Conservation (phyloP, 2,888 invertebrate genomes). For the Helicoverpa assulta region DNA sequence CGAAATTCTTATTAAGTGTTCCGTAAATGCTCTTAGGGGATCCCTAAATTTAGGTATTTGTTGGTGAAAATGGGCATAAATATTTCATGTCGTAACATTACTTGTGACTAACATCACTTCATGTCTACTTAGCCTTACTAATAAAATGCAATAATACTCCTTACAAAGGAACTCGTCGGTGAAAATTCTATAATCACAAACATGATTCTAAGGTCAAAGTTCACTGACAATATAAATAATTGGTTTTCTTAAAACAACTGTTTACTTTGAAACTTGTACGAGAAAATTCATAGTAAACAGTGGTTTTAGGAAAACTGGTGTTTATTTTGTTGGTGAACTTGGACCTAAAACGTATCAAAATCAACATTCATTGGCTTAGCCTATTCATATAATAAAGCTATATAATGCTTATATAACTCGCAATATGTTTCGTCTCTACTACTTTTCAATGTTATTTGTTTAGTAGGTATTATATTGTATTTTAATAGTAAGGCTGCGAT, state of each 20-base stretch:
- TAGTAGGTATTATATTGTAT: background rate
- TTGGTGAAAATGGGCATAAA: too few species aligned
- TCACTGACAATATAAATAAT: too few species aligned
- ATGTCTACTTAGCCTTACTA: slow-evolving; percentile 54
- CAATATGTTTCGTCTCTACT: slow-evolving; percentile 25
- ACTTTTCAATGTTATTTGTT: slow-evolving; percentile 6
- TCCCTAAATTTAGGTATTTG: too few species aligned
- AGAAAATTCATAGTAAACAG: too few species aligned
- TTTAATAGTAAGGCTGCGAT: slow-evolving; percentile 57
- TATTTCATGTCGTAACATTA: slow-evolving; percentile 57
- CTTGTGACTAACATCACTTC: slow-evolving; percentile 66
- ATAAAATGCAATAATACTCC: slow-evolving; percentile 34
- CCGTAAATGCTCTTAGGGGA: too few species aligned
- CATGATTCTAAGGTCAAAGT: too few species aligned
- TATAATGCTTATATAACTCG: slow-evolving; percentile 42
- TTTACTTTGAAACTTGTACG: too few species aligned
- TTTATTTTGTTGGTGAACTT: too few species aligned
- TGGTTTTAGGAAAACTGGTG: too few species aligned
- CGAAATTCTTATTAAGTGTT: too few species aligned
- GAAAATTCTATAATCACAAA: background rate
- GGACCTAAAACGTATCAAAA: slow-evolving; percentile 23
- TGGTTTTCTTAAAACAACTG: too few species aligned
- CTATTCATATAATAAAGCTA: slow-evolving; percentile 34
- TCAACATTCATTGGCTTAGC: slow-evolving; percentile 12
- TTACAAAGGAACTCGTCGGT: background rate